Evolutionary conservation across 1,140 invertebrate genomes (phyloP), one percentile per base, ranked within the genome.

Genomic region (Tachypleus tridentatus): DNA sequence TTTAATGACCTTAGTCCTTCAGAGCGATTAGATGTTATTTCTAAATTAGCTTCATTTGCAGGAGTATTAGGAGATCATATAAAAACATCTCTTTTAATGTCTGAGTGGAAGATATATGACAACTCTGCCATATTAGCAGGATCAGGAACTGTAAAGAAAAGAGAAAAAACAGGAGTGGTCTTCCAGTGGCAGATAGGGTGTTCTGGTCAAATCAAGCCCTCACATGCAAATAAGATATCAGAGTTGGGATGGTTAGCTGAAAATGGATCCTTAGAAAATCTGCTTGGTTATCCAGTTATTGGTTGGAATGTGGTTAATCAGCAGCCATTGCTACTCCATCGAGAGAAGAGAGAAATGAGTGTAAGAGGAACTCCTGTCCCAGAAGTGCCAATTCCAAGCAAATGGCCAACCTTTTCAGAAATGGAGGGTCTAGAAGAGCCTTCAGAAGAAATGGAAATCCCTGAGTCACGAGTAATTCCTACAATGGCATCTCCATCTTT

Each of bases 151-250:
- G 72, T 78, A 4, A 79, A 78, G 58, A 73, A 74, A 48, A 76
- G 74, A 8, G 75, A 76, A 57, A 78, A 80, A 8, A 78, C 80
- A 66, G 77, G 79, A 60, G 74, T 79, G 47, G 70, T 79, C 51
- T 72, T 85, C 4, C 79, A 82, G 8, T 83, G 82, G 80, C 74
- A 84, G 80, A 82, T 87, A 63, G 87, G 86, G 5, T 88, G 87
- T 74, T 82, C 83, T 5, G 80, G 81, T 5, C 81, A 81, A 62
- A 74, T 87, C 80, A 82, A 84, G 71, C 75, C 54, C 59, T 80
- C 81, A 56, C 74, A 78, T 59, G 73, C 78, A 67, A 77, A 81
- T 47, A 73, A 83, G 10, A 76, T 87, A 7, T 80, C 82, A 29
- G 80, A 82, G 57, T 73, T 87, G 6, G 80, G 83, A 56, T 77